Conservation (phyloP, 2,888 invertebrate species). For the Crepidodera aurea region DNA sequence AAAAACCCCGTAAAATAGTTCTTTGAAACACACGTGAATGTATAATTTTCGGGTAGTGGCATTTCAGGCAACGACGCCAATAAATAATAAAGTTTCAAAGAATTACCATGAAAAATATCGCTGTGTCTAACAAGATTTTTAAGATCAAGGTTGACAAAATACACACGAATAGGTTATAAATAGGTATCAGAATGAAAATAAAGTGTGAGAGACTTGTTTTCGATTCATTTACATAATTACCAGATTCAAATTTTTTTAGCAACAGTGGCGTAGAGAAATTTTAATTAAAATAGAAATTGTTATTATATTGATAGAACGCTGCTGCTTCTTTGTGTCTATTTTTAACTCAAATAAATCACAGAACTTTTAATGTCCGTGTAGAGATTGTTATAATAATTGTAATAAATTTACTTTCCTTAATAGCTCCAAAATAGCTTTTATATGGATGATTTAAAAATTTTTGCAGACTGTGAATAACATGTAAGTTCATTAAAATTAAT, state of each 20-base stretch:
- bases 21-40: neutral
- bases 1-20: neutral
- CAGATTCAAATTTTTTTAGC: neutral
- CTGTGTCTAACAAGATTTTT: neutral
- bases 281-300: no score
- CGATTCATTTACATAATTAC: slow-evolving; percentile 12
- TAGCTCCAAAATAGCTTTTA: no score
- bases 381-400: no score
- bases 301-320: no score
- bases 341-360: no score
- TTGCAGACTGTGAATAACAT: no score
- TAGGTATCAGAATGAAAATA: neutral
- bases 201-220: neutral
- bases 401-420: no score
- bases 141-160: slow-evolving; percentile 1
- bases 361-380: no score
- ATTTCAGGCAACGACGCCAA: neutral
- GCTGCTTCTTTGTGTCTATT: no score
- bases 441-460: no score
- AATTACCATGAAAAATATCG: neutral
- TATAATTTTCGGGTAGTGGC: neutral
- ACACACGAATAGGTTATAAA: neutral
- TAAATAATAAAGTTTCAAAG: neutral
- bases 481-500: no score
- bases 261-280: neutral